Evolutionary conservation across 2,888 invertebrate genomes (phyloP), one percentile per base, ranked within the genome.

Genomic region (Troilus luridus): DNA sequence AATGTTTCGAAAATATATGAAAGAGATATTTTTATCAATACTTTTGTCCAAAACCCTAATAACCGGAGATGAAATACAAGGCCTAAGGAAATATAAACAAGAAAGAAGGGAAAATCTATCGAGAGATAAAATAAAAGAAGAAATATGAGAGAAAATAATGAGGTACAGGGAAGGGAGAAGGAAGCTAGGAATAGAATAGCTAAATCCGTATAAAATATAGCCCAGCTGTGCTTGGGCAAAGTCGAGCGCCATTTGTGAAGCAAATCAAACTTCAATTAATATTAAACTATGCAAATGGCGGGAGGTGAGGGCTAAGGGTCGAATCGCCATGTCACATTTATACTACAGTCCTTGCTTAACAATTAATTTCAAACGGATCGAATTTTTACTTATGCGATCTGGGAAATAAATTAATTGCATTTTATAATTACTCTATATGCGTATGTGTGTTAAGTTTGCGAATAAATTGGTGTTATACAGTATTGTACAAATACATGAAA

Each of bases 191-290:
- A 27, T 60, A 17, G 27, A 41, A 27, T 27, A 17, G 60, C 19
- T 19, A 88, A 41, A 60, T 62, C 88, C 58, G 59, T 5, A 62
- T 41, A 88, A 59, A 41, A 88, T 59, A 58, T 60, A 21, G 24
- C 88, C 41, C 27, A 56, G 59, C 56, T 56, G 64, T 89, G 56
- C 59, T 56, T 72, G 11, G 41, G 62, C 59, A 24, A 59, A 67
- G 89, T 89, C 56, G 24, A 56, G 27, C 59, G 91, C 62, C 91
- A 91, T 91, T 91, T 91, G 91, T 88, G 88, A 91, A 91, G 88
- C 91, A 91, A 91, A 91, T 91, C 88, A 91, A 85, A 91, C 60
- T 60, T 62, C 60, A 77, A 91, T 91, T 91, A 91, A 91, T 91
- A 91, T 91, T 91, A 85, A 91, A 91, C 59, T 91, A 91, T 91